Evolutionary conservation across 2,888 invertebrate species (phyloP).

Genomic region (Heliothis peltigera): DNA sequence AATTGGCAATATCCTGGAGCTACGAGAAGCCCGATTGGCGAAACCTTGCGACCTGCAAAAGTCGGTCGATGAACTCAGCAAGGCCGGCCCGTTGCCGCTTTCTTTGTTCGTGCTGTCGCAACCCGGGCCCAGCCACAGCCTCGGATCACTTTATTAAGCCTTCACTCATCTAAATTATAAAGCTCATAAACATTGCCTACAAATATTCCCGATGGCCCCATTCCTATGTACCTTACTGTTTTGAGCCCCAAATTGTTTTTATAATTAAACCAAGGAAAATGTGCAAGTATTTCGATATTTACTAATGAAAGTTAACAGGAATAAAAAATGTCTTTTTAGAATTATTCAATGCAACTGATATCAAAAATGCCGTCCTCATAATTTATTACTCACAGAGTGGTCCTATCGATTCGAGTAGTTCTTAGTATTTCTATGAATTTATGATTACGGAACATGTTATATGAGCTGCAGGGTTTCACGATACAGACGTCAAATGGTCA

Average conservation of each 20-base stretch:
- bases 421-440: neutral
- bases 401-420: neutral
- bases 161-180: constrained; percentile 84
- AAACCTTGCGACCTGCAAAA: constrained; percentile 90
- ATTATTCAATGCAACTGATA: constrained; percentile 12
- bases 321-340: constrained; percentile 30
- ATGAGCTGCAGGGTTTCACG: neutral
- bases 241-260: constrained; percentile 40
- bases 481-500: neutral
- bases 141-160: constrained; percentile 85
- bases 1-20: constrained; percentile 90
- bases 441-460: neutral
- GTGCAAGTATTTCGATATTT: constrained; percentile 26
- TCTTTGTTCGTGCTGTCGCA: constrained; percentile 89
- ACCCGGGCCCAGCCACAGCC: constrained; percentile 80
- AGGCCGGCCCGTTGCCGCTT: constrained; percentile 87
- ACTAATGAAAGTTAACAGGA: constrained; percentile 32
- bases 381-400: constrained; percentile 3
- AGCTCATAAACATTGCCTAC: constrained; percentile 62
- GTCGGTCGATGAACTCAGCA: constrained; percentile 89
- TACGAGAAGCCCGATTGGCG: constrained; percentile 88
- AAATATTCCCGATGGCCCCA: constrained; percentile 61
- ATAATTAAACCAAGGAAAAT: constrained; percentile 41
- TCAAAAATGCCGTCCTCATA: constrained; percentile 10
- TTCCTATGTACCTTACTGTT: constrained; percentile 53